These are phyloP conservation scores for Thereva unica DNA, from an alignment of 2,888 invertebrate species.

Conservation along the genomic window DNA sequence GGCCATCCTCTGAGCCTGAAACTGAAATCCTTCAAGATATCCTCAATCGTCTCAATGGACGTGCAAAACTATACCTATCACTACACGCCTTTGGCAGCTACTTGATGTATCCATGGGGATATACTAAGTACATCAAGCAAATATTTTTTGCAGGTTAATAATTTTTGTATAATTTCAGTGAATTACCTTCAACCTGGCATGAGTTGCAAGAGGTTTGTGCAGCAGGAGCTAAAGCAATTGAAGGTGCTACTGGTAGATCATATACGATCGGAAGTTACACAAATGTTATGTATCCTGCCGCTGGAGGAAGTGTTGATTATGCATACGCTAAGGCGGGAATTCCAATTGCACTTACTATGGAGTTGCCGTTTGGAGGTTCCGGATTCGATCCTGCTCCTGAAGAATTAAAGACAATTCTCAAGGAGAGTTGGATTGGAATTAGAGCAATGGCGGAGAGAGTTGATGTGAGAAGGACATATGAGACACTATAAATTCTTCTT, in stretches of 20 bases:
- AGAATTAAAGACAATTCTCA: constrained; percentile 62
- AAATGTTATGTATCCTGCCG: constrained; percentile 59
- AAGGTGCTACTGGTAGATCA: constrained; percentile 49
- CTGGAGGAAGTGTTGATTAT: constrained; percentile 71
- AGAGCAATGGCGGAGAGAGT: constrained; percentile 52
- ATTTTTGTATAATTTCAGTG: constrained; percentile 43
- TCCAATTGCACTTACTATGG: constrained; percentile 66
- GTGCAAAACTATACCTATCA: constrained; percentile 67
- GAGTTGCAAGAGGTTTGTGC: constrained; percentile 56
- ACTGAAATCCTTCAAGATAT: constrained; percentile 60
- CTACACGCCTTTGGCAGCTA: constrained; percentile 76
- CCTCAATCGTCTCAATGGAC: constrained; percentile 39
- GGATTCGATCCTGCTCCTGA: constrained; percentile 65
- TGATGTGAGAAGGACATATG: constrained; percentile 44
- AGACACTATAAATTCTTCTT: too few species aligned
- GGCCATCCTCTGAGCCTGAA: constrained; percentile 70
- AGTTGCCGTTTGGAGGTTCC: constrained; percentile 63
- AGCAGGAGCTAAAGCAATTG: constrained; percentile 55
- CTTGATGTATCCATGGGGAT: constrained; percentile 72
- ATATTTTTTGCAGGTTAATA: neutral
- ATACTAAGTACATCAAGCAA: constrained; percentile 56
- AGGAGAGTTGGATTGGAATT: constrained; percentile 63
- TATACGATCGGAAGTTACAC: constrained; percentile 59
- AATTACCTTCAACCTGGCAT: constrained; percentile 57
- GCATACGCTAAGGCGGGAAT: constrained; percentile 63